Evolutionary conservation across 2,113 vertebrate species (phyloP), one percentile per base, ranked within the genome.

Genomic region (Raja brachyura): DNA sequence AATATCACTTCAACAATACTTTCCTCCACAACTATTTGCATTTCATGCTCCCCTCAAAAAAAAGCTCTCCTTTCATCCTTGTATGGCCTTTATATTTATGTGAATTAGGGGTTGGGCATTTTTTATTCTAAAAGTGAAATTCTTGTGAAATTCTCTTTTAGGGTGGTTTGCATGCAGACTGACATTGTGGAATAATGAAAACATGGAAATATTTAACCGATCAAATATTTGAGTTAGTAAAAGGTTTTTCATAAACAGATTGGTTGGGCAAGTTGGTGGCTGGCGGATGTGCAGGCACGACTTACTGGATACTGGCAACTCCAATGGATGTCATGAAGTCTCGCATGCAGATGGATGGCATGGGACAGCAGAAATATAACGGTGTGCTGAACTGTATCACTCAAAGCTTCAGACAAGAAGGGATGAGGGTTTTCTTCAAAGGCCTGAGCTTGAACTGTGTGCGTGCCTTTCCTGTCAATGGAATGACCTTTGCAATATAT

Each of bases 311-410:
- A 0, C 93, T 98, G 20, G 98, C 95, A 22, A 98, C 98, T 0
- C 98, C 98, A 70, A 97, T 99, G 98, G 98, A 99, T 1, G 97
- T 99, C 94, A 96, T 99, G 94, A 99, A 99, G 94, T 97, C 98
- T 0, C 97, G 98, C 7, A 95, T 99, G 94, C 98, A 99, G 94
- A 95, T 94, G 10, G 98, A 98, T 0, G 97, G 97, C 5, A 94
- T 78, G 0, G 95, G 95, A 5, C 96, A 95, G 93, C 95, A 93
- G 93, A 96, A 94, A 59, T 99, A 98, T 95, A 96, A 93, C 75
- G 98, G 98, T 70, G 96, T 98, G 4, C 3, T 96, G 5, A 98
- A 99, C 94, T 99, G 98, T 4, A 74, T 97, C 39, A 94, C 94
- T 10, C 95, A 97, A 93, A 99, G 98, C 0, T 93, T 96, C 73